Base-by-base conservation (phyloP, 2,888 invertebrate genomes). In the Camponotus fellah region DNA sequence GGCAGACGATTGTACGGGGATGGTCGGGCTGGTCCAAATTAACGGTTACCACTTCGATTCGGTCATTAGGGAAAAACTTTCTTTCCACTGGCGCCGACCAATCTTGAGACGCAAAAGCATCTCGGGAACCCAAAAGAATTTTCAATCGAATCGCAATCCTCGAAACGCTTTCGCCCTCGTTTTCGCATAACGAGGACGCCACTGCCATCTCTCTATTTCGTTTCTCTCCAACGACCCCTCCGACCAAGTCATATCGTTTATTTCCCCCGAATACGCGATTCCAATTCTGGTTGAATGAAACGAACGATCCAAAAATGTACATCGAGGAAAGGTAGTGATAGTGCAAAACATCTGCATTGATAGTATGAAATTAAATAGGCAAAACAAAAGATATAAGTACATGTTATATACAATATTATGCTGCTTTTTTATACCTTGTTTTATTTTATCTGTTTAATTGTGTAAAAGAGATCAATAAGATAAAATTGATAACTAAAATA, bases 31-130 rank as follows among this genome's bases (percentile, higher is more conserved):
- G 60, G 46, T 80, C 60, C 91, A 91, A 94, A 94, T 94, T 94
- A 94, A 94, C 93, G 91, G 91, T 92, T 92, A 93, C 92, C 91
- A 92, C 93, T 92, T 89, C 85, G 89, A 88, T 82, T 86, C 84
- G 92, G 91, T 93, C 92, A 93, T 93, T 92, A 93, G 91, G 92
- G 92, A 91, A 90, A 91, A 92, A 91, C 89, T 90, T 92, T 92
- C 91, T 89, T 92, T 91, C 90, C 89, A 88, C 76, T 89, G 88
- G 90, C 88, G 91, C 88, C 91, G 84, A 90, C 89, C 92, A 90
- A 91, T 90, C 79, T 88, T 84, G 75, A 46, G 4, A 85, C 79
- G 74, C 85, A 43, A 72, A 71, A 85, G 84, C 84, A 86, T 84
- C 82, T 85, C 72, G 49, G 85, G 9, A 90, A 90, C 86, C 89